A percentile compares a stretch with the other conserved stretches of the same genome.
These are phyloP conservation scores for Apoda limacodes DNA, from an alignment of 2,888 invertebrate genomes.

Conservation along the genomic window DNA sequence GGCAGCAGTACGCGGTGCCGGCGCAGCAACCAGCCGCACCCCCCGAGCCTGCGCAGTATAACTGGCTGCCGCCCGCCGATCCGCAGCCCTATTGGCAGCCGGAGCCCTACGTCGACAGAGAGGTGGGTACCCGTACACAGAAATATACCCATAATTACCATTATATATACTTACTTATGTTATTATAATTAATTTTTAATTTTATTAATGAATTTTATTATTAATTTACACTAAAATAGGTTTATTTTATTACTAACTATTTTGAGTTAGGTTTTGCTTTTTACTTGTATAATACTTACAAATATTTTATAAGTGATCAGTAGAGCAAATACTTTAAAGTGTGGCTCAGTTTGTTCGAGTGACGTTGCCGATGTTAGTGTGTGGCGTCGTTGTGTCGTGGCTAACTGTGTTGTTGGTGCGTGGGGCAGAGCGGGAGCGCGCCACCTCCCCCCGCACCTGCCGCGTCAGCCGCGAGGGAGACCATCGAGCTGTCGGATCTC, in stretches of 20 bases:
- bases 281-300: no score
- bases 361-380: constrained; percentile 9
- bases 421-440: constrained; percentile 16
- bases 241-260: no score
- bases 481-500: constrained; percentile 11
- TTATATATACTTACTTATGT: no score
- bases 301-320: no score
- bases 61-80: constrained; percentile 24
- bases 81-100: constrained; percentile 38
- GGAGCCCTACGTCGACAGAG: constrained; percentile 32
- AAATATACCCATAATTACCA: no score
- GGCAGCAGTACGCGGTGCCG: constrained; percentile 1
- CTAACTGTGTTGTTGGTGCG: constrained; percentile 25
- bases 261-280: no score
- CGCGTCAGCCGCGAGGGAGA: constrained; percentile 13
- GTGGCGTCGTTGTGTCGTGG: constrained; percentile 22
- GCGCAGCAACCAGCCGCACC: constrained; percentile 24
- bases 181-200: no score
- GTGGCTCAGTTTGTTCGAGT: constrained; percentile 6
- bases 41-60: constrained; percentile 30
- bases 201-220: no score
- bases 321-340: no score
- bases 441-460: constrained; percentile 15
- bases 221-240: no score
- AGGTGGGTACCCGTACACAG: constrained; percentile 37